These are phyloP conservation scores for Cephalopachus bancanus DNA, from an alignment of 2,797 vertebrate species.

Conservation along the genomic window DNA sequence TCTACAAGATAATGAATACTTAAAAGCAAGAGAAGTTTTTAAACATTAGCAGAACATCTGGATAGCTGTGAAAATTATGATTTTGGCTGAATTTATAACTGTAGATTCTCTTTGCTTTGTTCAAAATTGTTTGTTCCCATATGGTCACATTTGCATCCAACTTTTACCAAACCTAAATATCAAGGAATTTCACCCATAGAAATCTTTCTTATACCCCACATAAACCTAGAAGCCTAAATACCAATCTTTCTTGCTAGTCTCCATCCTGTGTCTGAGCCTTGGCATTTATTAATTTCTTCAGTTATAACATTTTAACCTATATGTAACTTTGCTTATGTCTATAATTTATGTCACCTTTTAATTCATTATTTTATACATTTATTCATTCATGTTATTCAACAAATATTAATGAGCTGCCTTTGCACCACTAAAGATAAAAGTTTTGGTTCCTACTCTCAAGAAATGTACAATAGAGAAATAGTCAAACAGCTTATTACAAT, in stretches of 20 bases:
- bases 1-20: conserved; percentile 28
- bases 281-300: background rate
- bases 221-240: background rate
- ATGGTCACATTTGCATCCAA: background rate
- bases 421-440: background rate
- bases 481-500: background rate
- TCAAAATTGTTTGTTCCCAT: background rate
- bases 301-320: conserved; percentile 27
- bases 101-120: background rate
- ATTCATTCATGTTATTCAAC: background rate
- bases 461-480: conserved; percentile 8
- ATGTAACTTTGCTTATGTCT: background rate
- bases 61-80: background rate
- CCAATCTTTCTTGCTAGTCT: background rate
- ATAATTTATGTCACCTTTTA: background rate
- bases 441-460: conserved; percentile 33
- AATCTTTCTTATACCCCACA: background rate
- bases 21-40: conserved; percentile 38
- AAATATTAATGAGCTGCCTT: conserved; percentile 34
- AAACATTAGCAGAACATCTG: conserved; percentile 45
- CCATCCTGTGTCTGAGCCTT: background rate
- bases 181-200: background rate
- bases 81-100: conserved; percentile 25
- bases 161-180: conserved; percentile 42
- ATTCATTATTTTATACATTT: background rate